A percentile compares a stretch with the other conserved stretches of the same genome.
These are phyloP conservation scores for Lepilemur septentrionalis DNA, from an alignment of 2,797 vertebrate genomes.

Conservation along the genomic window DNA sequence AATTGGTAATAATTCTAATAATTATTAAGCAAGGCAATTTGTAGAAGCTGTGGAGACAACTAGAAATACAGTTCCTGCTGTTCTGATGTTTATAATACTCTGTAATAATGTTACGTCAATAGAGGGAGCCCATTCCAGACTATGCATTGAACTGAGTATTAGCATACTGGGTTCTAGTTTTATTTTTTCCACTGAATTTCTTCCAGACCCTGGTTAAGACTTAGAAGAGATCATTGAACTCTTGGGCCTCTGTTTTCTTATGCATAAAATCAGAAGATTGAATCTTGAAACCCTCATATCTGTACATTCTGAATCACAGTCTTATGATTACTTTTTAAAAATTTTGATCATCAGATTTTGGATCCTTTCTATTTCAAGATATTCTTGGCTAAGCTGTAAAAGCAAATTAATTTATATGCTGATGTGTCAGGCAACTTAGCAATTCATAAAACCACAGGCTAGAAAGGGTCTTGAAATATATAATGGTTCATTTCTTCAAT, in stretches of 20 bases:
- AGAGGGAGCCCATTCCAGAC: neutral
- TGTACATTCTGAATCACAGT: neutral
- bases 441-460: neutral
- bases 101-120: neutral
- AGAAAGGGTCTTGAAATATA: neutral
- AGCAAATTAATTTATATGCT: neutral
- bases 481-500: neutral
- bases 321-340: neutral
- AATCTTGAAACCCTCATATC: neutral
- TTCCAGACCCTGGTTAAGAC: neutral
- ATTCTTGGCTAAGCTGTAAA: neutral
- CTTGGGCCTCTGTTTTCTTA: neutral
- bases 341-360: slow-evolving; percentile 5
- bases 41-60: neutral
- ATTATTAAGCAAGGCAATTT: neutral
- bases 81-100: neutral
- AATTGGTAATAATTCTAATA: neutral
- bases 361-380: slow-evolving; percentile 25
- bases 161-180: neutral
- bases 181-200: neutral
- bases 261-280: neutral
- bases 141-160: neutral
- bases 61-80: neutral
- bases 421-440: neutral
- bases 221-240: neutral